Evolutionary conservation across 2,113 vertebrate species (phyloP).

Genomic region (Chionomys nivalis): DNA sequence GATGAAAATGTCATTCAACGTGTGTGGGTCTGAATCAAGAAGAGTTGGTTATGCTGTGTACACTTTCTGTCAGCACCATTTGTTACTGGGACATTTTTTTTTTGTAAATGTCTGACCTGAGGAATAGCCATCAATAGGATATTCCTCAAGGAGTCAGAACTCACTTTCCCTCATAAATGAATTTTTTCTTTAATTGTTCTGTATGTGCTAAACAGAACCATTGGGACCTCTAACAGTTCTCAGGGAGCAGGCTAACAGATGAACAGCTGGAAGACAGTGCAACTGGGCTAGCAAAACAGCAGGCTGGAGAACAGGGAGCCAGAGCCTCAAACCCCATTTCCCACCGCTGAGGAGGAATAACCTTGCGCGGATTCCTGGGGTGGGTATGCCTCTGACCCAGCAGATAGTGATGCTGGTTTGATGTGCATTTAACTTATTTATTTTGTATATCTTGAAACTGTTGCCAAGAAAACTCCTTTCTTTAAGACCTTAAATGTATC

Average conservation of each 20-base stretch:
- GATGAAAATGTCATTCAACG: not conserved
- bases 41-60: not conserved
- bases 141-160: slow-evolving; percentile 30
- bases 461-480: slow-evolving; percentile 71
- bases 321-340: slow-evolving; percentile 56
- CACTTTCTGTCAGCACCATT: not conserved
- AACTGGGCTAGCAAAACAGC: slow-evolving; percentile 45
- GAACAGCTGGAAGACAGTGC: slow-evolving; percentile 66
- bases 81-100: not conserved
- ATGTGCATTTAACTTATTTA: slow-evolving; percentile 43
- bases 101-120: not conserved
- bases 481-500: slow-evolving; percentile 50
- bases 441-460: slow-evolving; percentile 30
- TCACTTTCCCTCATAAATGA: slow-evolving; percentile 41
- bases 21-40: not conserved
- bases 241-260: slow-evolving; percentile 23
- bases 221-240: slow-evolving; percentile 53
- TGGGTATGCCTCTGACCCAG: not conserved
- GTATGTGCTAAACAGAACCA: slow-evolving; percentile 41
- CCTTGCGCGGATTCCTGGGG: slow-evolving; percentile 60
- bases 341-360: slow-evolving; percentile 21
- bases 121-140: not conserved
- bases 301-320: slow-evolving; percentile 68
- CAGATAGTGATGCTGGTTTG: slow-evolving; percentile 25
- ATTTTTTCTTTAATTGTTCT: slow-evolving; percentile 71